phyloP scores from a whole-genome alignment of 2,797 vertebrate species.

The Delichon dasypus region DNA sequence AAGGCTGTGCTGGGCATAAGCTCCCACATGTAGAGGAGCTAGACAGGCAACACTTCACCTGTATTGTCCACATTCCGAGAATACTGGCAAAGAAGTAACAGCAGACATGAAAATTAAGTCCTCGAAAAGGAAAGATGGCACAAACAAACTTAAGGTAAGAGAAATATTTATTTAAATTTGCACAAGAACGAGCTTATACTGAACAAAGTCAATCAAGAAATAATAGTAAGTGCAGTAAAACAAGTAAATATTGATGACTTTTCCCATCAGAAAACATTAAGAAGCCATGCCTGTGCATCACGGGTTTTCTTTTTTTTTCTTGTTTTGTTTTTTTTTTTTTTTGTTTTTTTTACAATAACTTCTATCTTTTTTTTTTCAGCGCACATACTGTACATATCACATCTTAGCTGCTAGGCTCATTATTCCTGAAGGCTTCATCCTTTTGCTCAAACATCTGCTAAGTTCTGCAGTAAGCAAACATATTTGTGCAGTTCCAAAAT shows the following conservation, averaged over 20 bases:
- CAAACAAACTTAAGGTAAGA: conserved; percentile 75
- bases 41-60: too few relatives aligned
- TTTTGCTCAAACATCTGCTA: conserved; percentile 44
- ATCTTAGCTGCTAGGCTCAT: conserved; percentile 65
- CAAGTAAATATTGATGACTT: conserved; percentile 86
- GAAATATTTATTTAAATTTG: conserved; percentile 99
- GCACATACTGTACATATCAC: conserved; percentile 74
- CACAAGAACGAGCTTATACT: conserved; percentile 92
- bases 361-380: conserved; percentile 58
- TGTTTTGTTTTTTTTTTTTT: neutral
- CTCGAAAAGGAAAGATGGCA: neutral
- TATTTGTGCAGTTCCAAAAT: conserved; percentile 51
- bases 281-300: conserved; percentile 79
- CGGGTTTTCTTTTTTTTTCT: conserved; percentile 48
- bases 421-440: conserved; percentile 68
- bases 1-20: neutral
- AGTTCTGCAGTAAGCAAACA: conserved; percentile 65
- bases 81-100: neutral
- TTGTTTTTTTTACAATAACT: conserved; percentile 69
- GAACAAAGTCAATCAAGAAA: conserved; percentile 82
- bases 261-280: conserved; percentile 81
- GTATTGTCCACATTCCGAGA: neutral
- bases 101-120: neutral
- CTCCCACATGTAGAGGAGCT: neutral
- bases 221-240: conserved; percentile 85